Percentiles rank a stretch among this genome's conserved stretches.
Evolutionary conservation across 2,888 invertebrate species (phyloP).

Genomic region (Dysmachus trigonus): DNA sequence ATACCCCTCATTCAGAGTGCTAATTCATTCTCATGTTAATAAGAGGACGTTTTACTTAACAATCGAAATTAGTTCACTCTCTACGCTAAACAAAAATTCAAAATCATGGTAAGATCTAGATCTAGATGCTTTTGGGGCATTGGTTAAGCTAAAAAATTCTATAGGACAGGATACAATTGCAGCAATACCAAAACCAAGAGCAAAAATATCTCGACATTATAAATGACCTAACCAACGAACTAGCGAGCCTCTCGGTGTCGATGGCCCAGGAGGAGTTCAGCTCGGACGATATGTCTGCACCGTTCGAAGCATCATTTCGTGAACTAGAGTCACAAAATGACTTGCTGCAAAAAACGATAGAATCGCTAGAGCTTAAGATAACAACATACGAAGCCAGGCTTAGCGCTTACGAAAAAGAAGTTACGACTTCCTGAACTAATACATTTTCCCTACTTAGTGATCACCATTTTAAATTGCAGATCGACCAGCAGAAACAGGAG

Average conservation of each 20-base stretch:
- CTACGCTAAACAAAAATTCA: neutral
- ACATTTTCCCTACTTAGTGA: neutral
- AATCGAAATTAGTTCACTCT: neutral
- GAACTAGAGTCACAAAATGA: conserved; percentile 56
- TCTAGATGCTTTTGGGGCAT: neutral
- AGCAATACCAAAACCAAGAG: conserved; percentile 22
- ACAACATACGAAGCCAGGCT: neutral
- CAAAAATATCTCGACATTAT: conserved; percentile 60
- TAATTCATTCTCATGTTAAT: neutral
- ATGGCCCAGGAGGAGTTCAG: conserved; percentile 55
- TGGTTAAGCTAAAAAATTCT: neutral
- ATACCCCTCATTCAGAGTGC: neutral
- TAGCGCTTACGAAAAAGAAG: conserved; percentile 40
- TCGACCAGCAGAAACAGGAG: conserved; percentile 13
- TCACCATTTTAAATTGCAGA: conserved; percentile 28
- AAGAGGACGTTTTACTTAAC: neutral
- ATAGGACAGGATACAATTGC: conserved; percentile 19
- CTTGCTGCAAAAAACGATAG: conserved; percentile 54
- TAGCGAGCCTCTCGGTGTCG: conserved; percentile 59
- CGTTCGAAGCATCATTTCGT: conserved; percentile 53
- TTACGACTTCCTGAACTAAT: neutral
- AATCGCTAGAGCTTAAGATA: conserved; percentile 44
- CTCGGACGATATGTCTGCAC: conserved; percentile 46
- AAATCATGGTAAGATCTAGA: conserved; percentile 13
- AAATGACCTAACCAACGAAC: conserved; percentile 59